phyloP scores from a whole-genome alignment of 2,113 vertebrate genomes.

The Phalacrocorax carbo region DNA sequence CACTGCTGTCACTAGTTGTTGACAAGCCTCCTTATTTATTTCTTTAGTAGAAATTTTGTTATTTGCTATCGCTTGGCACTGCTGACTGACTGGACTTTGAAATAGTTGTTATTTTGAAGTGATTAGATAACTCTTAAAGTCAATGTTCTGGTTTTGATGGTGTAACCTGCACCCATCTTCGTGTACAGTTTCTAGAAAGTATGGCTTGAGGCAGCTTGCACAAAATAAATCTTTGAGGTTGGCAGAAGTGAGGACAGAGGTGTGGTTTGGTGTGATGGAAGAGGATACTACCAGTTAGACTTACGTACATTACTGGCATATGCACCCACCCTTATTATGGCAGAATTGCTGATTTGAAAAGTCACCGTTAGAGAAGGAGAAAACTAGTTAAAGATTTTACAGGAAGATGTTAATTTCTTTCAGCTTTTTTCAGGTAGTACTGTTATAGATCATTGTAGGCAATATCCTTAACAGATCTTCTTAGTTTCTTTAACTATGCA shows the following conservation, averaged over 20 bases:
- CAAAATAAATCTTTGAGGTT: not conserved
- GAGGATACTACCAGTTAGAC: not conserved
- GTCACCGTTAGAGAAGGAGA: not conserved
- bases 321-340: not conserved
- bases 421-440: not conserved
- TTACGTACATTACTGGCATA: not conserved
- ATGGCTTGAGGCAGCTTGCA: not conserved
- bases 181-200: not conserved
- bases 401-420: not conserved
- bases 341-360: not conserved
- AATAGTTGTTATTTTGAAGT: not conserved
- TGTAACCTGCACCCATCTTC: not conserved
- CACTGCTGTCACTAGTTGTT: not conserved
- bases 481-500: not conserved
- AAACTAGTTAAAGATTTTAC: not conserved
- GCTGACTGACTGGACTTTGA: not conserved
- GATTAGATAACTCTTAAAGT: not conserved
- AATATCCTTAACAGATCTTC: not conserved
- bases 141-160: fast-evolving
- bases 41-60: not conserved
- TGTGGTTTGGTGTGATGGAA: not conserved
- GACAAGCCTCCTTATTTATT: not conserved
- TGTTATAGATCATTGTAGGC: not conserved
- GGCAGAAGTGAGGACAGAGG: not conserved
- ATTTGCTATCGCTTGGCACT: not conserved